phyloP scores from a whole-genome alignment of 2,113 vertebrate species.

The Prionailurus viverrinus region DNA sequence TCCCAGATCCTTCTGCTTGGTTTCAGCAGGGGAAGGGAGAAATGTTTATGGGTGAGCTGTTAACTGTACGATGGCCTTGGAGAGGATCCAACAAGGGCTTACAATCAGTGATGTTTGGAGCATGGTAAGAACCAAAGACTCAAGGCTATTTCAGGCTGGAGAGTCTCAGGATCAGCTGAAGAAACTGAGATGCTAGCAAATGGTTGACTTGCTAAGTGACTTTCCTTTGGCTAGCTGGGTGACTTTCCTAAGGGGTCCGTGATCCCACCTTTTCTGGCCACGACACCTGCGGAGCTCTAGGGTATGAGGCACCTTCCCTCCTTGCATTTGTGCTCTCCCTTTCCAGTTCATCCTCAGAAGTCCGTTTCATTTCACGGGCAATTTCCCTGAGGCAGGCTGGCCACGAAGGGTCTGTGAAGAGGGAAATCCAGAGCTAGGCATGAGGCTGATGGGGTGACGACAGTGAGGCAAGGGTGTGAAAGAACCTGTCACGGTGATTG shows the following conservation, averaged over 20 bases:
- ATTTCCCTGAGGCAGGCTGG: background rate
- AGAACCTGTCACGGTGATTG: background rate
- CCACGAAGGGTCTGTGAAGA: background rate
- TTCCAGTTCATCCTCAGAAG: background rate
- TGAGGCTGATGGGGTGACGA: background rate
- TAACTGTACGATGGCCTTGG: background rate
- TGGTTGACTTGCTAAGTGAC: too few species aligned
- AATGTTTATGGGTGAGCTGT: background rate
- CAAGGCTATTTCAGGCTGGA: background rate
- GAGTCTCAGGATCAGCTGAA: background rate
- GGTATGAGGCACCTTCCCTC: background rate
- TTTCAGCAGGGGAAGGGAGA: background rate
- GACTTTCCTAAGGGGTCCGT: background rate
- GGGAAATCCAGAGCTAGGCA: background rate
- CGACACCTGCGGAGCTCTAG: fast-evolving
- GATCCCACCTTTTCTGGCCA: background rate
- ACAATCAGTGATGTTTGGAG: background rate
- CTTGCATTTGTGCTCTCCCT: background rate
- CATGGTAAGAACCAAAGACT: background rate
- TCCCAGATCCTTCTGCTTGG: background rate
- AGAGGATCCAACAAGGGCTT: background rate
- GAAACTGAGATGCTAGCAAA: background rate
- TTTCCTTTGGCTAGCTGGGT: too few species aligned
- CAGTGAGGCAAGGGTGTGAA: background rate
- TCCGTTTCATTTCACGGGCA: background rate